These are phyloP conservation scores for Formicarius rufipectus DNA, from an alignment of 2,113 vertebrate genomes.

Conservation along the genomic window DNA sequence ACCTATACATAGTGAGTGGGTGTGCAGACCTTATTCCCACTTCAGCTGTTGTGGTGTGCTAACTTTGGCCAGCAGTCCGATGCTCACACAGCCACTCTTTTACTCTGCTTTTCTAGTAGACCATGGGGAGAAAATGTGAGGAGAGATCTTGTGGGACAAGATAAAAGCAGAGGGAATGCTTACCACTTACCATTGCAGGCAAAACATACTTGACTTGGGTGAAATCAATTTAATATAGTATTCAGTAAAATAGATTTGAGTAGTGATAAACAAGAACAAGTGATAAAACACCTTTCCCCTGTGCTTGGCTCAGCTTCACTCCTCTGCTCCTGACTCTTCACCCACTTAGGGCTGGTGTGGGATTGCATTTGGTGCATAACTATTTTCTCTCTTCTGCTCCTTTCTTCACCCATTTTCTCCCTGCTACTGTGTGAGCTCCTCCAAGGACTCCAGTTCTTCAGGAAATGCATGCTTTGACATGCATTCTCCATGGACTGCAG, in stretches of 20 bases:
- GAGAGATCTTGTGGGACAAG: neutral
- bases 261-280: neutral
- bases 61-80: neutral
- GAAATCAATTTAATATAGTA: neutral
- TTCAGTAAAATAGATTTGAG: neutral
- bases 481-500: neutral
- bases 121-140: neutral
- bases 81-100: neutral
- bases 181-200: neutral
- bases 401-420: neutral
- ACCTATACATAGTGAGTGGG: neutral
- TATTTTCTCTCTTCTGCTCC: neutral
- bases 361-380: neutral
- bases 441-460: neutral
- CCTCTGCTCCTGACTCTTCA: accelerated
- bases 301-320: neutral
- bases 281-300: neutral
- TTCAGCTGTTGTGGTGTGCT: neutral
- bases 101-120: neutral
- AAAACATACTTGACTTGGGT: neutral
- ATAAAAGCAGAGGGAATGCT: neutral
- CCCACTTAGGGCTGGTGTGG: neutral
- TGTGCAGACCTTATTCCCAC: neutral
- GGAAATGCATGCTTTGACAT: neutral
- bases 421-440: neutral